Percentiles rank a stretch among this genome's conserved stretches.
Evolutionary conservation across 1,140 invertebrate species (phyloP).

Genomic region (Eriosoma lanigerum): DNA sequence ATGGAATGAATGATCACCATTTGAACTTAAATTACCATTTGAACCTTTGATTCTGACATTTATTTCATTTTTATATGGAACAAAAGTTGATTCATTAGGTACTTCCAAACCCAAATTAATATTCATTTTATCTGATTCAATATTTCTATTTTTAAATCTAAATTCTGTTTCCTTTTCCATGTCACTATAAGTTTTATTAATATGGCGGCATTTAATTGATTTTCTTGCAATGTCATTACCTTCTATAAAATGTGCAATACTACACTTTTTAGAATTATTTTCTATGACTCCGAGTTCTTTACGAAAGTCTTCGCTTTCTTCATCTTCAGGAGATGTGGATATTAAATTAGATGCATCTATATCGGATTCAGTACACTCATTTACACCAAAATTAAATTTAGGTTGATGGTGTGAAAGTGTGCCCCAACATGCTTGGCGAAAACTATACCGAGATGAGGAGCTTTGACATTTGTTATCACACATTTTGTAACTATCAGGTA

Average conservation of each 20-base stretch:
- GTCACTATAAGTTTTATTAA: conserved; percentile 50
- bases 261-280: conserved; percentile 48
- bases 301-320: conserved; percentile 55
- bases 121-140: conserved; percentile 18
- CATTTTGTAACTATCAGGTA: conserved; percentile 54
- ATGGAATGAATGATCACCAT: conserved; percentile 52
- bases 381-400: conserved; percentile 27
- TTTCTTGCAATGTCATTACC: conserved; percentile 72
- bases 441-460: conserved; percentile 26
- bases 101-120: background rate
- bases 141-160: background rate
- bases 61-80: conserved; percentile 53
- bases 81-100: conserved; percentile 23
- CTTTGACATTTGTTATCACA: conserved; percentile 22
- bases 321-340: conserved; percentile 56
- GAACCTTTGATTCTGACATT: conserved; percentile 57
- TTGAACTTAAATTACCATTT: conserved; percentile 57
- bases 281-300: conserved; percentile 47
- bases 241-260: conserved; percentile 54
- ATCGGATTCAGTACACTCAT: conserved; percentile 51
- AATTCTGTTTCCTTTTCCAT: conserved; percentile 40
- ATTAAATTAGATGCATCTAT: conserved; percentile 56
- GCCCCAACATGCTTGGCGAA: conserved; percentile 19
- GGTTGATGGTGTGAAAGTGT: background rate
- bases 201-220: conserved; percentile 62